Base-by-base conservation (phyloP, 2,797 vertebrate genomes). In the Lutjanus campechanus region DNA sequence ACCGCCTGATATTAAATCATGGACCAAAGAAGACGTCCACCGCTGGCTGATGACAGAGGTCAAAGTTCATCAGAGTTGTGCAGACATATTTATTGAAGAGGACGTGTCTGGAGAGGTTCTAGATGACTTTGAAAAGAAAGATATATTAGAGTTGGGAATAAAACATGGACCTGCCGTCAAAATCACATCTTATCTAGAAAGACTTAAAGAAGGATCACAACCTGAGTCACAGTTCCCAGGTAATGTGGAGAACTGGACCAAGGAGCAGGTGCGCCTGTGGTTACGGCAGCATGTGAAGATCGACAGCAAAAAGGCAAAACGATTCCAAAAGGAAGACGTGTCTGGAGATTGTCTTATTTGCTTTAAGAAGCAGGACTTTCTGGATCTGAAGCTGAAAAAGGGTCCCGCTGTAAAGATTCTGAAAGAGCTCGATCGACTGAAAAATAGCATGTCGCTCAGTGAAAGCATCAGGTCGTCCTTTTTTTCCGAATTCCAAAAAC, bases 81-180 rank as follows among this genome's bases (percentile, higher is more conserved):
- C 87, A 7, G 58, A 87, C 13, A 88, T 0, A 36, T 74, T 93
- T 15, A 5, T 11, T 25, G 75, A 91, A 1, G 88, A 84, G 9
- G 90, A 92, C 0, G 86, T 92, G 11, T 82, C 70, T 0, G 91
- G 92, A 8, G 58, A 85, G 6, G 56, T 1, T 85, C 74, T 91
- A 53, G 7, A 69, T 4, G 22, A 0, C 0, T 91, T 86, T 65
- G 0, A 80, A 7, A 72, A 86, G 44, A 44, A 0, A 36, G 68
- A 91, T 3, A 76, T 93, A 13, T 9, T 76, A 36, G 82, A 91
- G 0, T 36, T 93, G 16, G 73, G 22, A 16, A 69, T 93, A 68
- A 91, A 92, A 59, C 82, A 91, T 11, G 91, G 92, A 1, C 89
- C 90, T 60, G 89, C 90, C n/a, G 92, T 92, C 20, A 91, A 74